Conservation (phyloP, 2,888 invertebrate genomes). For the Laothoe populi region DNA sequence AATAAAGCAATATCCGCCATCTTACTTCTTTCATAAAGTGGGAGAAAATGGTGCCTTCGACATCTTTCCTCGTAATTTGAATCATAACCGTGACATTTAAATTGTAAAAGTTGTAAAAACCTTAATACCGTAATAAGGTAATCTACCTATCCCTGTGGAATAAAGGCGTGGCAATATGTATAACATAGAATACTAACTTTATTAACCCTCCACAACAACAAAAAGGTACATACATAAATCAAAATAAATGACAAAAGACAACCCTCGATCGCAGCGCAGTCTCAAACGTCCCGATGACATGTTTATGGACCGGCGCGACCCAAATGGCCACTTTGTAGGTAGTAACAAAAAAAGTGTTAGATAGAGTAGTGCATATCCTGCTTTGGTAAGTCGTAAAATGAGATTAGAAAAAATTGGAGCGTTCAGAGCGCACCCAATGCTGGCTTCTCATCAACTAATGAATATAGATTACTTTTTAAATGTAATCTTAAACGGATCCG, state of each 20-base stretch:
- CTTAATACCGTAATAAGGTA: too few relatives aligned
- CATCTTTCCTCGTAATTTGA: too few relatives aligned
- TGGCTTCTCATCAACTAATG: conserved; percentile 5
- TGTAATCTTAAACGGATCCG: background rate
- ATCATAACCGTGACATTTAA: too few relatives aligned
- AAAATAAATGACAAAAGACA: conserved; percentile 13
- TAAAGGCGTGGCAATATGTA: too few relatives aligned
- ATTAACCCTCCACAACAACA: background rate
- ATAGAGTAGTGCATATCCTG: conserved; percentile 21
- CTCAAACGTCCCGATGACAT: conserved; percentile 61
- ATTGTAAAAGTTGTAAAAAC: too few relatives aligned
- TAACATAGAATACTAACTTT: background rate
- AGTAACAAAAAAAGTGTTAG: conserved; percentile 37
- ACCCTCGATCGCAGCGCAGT: conserved; percentile 17
- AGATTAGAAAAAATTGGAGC: conserved; percentile 19
- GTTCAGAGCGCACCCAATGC: background rate
- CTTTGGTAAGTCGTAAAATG: conserved; percentile 14
- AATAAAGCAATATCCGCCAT: too few relatives aligned
- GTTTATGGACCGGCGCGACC: conserved; percentile 53
- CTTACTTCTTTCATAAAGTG: too few relatives aligned
- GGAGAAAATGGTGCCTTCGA: too few relatives aligned
- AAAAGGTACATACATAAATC: conserved; percentile 7
- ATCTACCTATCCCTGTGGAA: too few relatives aligned
- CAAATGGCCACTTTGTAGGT: conserved; percentile 39
- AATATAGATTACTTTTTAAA: background rate